Evolutionary conservation across 1,140 invertebrate genomes (phyloP).

Genomic region (Watersipora subatra): DNA sequence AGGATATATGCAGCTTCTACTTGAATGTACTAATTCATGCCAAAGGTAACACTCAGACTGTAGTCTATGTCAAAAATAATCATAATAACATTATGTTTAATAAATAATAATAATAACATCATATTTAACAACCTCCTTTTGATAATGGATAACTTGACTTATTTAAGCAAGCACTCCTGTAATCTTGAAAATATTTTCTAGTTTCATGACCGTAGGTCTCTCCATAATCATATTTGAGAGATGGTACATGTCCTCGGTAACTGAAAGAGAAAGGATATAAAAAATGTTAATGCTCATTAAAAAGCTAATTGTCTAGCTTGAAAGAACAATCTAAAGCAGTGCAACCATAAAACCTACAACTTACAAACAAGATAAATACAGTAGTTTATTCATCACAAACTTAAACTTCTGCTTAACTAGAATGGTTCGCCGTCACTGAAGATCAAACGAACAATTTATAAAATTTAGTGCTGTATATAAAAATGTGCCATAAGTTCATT

Average conservation of each 20-base stretch:
- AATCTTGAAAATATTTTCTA: slow-evolving; percentile 41
- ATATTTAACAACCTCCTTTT: slow-evolving; percentile 26
- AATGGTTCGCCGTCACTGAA: too few species aligned
- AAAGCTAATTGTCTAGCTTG: neutral
- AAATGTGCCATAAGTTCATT: too few species aligned
- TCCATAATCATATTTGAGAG: slow-evolving; percentile 40
- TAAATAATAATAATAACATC: too few species aligned
- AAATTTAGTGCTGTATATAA: too few species aligned
- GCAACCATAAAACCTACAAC: neutral
- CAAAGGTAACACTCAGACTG: too few species aligned
- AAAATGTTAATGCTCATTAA: neutral
- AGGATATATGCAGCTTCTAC: too few species aligned
- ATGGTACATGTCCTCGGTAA: slow-evolving; percentile 39
- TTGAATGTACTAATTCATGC: too few species aligned
- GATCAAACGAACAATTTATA: too few species aligned
- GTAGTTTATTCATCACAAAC: too few species aligned
- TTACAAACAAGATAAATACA: neutral
- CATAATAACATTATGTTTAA: too few species aligned
- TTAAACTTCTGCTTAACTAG: too few species aligned
- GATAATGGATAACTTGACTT: slow-evolving; percentile 30
- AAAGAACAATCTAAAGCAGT: neutral
- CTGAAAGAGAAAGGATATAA: slow-evolving; percentile 16
- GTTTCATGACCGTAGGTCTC: slow-evolving; percentile 40
- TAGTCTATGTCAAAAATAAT: too few species aligned
- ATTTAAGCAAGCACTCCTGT: slow-evolving; percentile 30